Percentiles rank a stretch among this genome's conserved stretches.
Conservation (phyloP, 2,113 vertebrate species). For the Petroica traversi region DNA sequence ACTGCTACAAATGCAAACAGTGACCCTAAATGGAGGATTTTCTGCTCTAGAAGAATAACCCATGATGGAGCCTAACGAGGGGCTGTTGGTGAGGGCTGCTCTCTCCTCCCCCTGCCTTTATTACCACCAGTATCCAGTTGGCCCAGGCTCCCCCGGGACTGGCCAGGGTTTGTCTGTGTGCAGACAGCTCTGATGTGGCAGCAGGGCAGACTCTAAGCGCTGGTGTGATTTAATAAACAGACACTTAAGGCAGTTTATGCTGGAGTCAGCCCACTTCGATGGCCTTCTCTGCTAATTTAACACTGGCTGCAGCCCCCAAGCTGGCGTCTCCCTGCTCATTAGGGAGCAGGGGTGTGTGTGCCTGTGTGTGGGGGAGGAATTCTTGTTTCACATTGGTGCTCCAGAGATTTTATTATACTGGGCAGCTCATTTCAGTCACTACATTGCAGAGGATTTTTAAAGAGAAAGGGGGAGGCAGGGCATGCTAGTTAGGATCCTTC, state of each 20-base stretch:
- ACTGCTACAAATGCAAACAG: neutral
- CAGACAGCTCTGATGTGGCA: constrained; percentile 71
- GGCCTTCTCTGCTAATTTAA: constrained; percentile 72
- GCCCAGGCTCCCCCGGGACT: constrained; percentile 32
- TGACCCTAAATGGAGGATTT: neutral
- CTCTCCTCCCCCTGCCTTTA: neutral
- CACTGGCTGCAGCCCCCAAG: constrained; percentile 66
- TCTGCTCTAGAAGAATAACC: neutral
- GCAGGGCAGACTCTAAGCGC: constrained; percentile 66
- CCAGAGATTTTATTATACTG: constrained; percentile 56
- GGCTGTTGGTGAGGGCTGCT: neutral
- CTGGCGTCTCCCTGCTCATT: constrained; percentile 75
- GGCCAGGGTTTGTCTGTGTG: constrained; percentile 60
- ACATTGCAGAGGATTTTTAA: constrained; percentile 1
- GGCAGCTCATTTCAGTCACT: constrained; percentile 66
- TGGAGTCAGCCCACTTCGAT: constrained; percentile 73
- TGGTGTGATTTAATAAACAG: constrained; percentile 74
- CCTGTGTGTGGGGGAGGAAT: constrained; percentile 5
- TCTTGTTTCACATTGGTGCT: constrained; percentile 31
- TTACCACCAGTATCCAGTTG: constrained; percentile 51
- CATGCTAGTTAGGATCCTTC: constrained; percentile 17
- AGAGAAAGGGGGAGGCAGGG: constrained; percentile 1
- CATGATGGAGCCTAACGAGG: neutral
- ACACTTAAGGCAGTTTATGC: constrained; percentile 73
- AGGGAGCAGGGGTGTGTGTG: constrained; percentile 36